Conservation (phyloP, 1,140 invertebrate species). For the Drosophila nikananu region DNA sequence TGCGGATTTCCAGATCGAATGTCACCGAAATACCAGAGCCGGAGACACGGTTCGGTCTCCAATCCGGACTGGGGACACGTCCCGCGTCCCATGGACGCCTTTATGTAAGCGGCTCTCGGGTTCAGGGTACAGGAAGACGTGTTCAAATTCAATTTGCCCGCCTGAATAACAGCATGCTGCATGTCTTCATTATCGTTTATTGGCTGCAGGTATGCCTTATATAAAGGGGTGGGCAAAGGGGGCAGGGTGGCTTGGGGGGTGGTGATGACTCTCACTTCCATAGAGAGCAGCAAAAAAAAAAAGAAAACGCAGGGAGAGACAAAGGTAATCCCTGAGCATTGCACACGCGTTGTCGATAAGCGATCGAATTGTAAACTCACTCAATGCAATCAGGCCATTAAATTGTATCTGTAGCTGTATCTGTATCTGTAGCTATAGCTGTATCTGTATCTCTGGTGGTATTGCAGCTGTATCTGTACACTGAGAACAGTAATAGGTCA, state of each 20-base stretch:
- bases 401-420: conserved; percentile 40
- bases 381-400: conserved; percentile 72
- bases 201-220: conserved; percentile 29
- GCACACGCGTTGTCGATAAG: conserved; percentile 54
- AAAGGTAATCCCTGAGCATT: conserved; percentile 50
- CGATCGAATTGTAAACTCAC: conserved; percentile 55
- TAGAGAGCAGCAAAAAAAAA: not conserved
- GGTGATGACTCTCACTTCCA: not conserved
- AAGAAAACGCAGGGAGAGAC: not conserved
- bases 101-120: conserved; percentile 55
- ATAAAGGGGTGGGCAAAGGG: not conserved
- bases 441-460: too few relatives aligned
- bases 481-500: not conserved
- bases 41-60: not conserved
- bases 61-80: conserved; percentile 44
- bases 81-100: conserved; percentile 19
- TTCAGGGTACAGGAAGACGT: conserved; percentile 73
- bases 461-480: not conserved
- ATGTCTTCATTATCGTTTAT: conserved; percentile 38
- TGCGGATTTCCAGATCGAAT: conserved; percentile 41
- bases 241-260: not conserved
- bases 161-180: conserved; percentile 42
- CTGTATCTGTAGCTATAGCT: conserved; percentile 11
- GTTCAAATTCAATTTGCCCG: conserved; percentile 67
- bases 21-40: not conserved